Evolutionary conservation across 2,113 vertebrate species (phyloP), one percentile per base, ranked within the genome.

Genomic region (Actenoides hombroni): DNA sequence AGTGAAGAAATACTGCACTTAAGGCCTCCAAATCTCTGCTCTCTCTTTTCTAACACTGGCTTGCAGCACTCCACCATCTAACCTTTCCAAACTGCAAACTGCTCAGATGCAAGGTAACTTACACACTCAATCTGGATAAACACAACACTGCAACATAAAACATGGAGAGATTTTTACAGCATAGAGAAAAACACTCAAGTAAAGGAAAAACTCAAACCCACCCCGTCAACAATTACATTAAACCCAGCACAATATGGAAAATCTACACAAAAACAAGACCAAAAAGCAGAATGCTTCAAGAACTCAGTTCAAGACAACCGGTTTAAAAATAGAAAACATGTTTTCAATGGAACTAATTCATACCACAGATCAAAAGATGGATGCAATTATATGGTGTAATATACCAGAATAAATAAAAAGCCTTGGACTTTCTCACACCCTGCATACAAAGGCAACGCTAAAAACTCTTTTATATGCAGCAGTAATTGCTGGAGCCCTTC

Each of bases 251-350:
- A 96, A 86, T 92, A 93, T 76, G 86, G 94, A 95, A 96, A 95
- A 92, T 86, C 93, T 90, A 95, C 77, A 82, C 69, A 95, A 95
- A 90, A 96, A 71, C 86, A 94, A 84, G 74, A 54, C 69, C 73
- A 63, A 90, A 92, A 64, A 78, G 61, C 61, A 82, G 69, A 96
- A 75, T 71, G 83, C 81, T 96, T 96, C 83, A 95, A 92, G 83
- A 93, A 77, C 85, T 95, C 33, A 8, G 88, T 64, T 96, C 73
- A 94, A 96, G 94, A 94, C 85, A 75, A 85, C 64, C 2, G 3
- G 95, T 53, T 92, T 92, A 96, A 97, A 96, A 97, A 97, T 94
- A 96, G 96, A 97, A 97, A 97, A 93, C 69, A 95, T 92, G 94
- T 95, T 96, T 97, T 93, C 95, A 96, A 91, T 96, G 73, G 86